phyloP scores from a whole-genome alignment of 2,113 vertebrate genomes.

The Mohoua ochrocephala region DNA sequence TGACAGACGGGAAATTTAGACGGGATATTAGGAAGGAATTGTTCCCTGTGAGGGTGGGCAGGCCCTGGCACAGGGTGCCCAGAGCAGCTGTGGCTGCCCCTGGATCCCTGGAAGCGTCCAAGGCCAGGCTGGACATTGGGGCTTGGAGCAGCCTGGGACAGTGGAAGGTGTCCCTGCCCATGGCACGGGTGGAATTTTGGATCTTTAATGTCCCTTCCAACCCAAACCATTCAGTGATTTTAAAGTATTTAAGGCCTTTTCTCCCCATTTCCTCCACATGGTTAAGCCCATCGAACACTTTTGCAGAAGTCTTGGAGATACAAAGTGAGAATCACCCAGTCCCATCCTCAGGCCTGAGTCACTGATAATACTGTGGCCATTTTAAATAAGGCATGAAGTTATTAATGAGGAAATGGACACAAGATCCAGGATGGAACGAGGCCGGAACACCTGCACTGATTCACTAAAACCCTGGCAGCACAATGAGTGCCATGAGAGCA shows the following conservation, averaged over 20 bases:
- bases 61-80: not conserved
- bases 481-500: fast-evolving
- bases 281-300: not conserved
- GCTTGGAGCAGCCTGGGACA: not conserved
- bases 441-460: not conserved
- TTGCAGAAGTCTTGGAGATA: not conserved
- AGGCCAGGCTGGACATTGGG: not conserved
- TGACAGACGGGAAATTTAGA: not conserved
- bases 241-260: not conserved
- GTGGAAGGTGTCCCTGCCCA: not conserved
- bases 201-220: not conserved
- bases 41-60: not conserved
- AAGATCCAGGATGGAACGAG: fast-evolving
- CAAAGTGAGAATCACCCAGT: fast-evolving
- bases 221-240: not conserved
- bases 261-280: not conserved
- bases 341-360: not conserved
- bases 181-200: not conserved
- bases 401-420: not conserved
- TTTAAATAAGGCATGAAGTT: not conserved
- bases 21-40: not conserved
- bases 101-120: not conserved
- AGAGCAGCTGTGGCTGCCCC: not conserved
- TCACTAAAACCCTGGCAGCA: not conserved
- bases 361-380: not conserved